Evolutionary conservation across 2,113 vertebrate genomes (phyloP), one percentile per base, ranked within the genome.

Genomic region (Euleptes europaea): DNA sequence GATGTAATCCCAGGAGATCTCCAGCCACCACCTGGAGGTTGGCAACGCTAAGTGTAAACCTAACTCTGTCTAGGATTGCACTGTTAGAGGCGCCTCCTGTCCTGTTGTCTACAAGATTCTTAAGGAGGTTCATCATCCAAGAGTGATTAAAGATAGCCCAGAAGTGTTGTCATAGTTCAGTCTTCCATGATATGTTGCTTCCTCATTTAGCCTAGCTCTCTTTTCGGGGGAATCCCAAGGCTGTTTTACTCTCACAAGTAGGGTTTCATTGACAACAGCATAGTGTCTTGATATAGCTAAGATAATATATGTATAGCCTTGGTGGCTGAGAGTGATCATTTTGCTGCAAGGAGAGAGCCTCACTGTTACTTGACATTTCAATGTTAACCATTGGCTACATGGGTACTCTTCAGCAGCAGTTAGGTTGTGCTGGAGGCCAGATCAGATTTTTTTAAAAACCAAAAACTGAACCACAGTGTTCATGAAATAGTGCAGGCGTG

Each of bases 221-320:
- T 91, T 92, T 94, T 93, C 90, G 35, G 75, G 21, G 91, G 84
- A 87, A 92, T 78, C 89, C 89, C 15, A 73, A 87, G 84, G 72
- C 1, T 85, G 15, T 85, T 90, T 90, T 87, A 33, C 42, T 71
- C 1, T 88, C 82, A 60, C 2, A 66, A 75, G 47, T 54, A 26
- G 15, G 47, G 38, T 79, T 79, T 63, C 54, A 44, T 19, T 73
- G 67, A 79, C 19, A 63, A 47, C 21, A 49, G 66, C n/a, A 33
- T 17, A 13, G 67, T 49, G 28, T 47, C n/a, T 72, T 49, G n/a
- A 35, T 79, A n/a, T 44, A 44, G 44, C n/a, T n/a, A 2, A 9
- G 51, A 14, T 47, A 40, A 13, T 19, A 17, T 4, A 70, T 31
- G 38, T 40, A 67, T 44, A 35, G 19, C 13, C 38, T n/a, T 31